Evolutionary conservation across 1,140 invertebrate genomes (phyloP).

Genomic region (Drosophila ficusphila): DNA sequence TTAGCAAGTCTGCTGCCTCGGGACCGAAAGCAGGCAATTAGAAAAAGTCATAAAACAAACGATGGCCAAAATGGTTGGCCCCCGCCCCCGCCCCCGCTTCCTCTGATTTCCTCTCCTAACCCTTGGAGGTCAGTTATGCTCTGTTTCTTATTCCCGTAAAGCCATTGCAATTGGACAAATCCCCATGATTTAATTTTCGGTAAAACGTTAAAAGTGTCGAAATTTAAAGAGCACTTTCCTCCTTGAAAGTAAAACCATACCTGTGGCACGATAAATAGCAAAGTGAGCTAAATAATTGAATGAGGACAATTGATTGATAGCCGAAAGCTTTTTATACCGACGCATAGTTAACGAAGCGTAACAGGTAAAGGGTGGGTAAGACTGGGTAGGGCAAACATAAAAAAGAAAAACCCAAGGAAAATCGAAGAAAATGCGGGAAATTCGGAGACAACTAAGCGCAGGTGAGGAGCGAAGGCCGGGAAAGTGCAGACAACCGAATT

Average conservation of each 20-base stretch:
- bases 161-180: conserved; percentile 34
- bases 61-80: conserved; percentile 47
- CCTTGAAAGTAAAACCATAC: not conserved
- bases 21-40: conserved; percentile 53
- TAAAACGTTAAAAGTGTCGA: conserved; percentile 10
- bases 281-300: conserved; percentile 64
- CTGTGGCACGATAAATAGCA: conserved; percentile 35
- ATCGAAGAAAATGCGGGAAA: not conserved
- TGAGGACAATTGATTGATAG: conserved; percentile 73
- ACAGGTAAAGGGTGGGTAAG: conserved; percentile 52
- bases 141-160: not conserved
- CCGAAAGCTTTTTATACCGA: conserved; percentile 74
- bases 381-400: not conserved
- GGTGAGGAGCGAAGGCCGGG: not conserved
- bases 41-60: conserved; percentile 68
- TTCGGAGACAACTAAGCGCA: not conserved
- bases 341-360: conserved; percentile 77
- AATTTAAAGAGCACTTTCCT: not conserved
- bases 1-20: conserved; percentile 22
- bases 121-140: not conserved
- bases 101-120: not conserved
- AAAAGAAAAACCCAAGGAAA: not conserved
- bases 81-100: not conserved
- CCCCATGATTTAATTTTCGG: conserved; percentile 43
- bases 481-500: conserved; percentile 47